Percentiles rank a stretch among this genome's conserved stretches.
Conservation (phyloP, 2,888 invertebrate species). For the Perdita meconis region DNA sequence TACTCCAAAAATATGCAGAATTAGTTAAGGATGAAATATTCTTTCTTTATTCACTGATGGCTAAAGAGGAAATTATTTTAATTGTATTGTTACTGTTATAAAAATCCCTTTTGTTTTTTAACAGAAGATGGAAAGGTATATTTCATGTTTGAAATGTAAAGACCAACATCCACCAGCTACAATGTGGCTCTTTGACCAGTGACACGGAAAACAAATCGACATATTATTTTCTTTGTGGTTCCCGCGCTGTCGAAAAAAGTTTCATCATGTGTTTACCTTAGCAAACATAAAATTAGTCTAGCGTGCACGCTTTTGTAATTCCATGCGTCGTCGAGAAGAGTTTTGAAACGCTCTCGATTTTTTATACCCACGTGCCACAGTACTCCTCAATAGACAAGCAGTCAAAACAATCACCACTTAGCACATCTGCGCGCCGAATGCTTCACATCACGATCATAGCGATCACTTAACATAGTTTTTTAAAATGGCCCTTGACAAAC, state of each 20-base stretch:
- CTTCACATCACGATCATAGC: constrained; percentile 51
- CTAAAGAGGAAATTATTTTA: no score
- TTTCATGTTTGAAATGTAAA: not conserved
- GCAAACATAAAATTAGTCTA: not conserved
- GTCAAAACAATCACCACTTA: constrained; percentile 56
- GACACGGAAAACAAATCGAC: not conserved
- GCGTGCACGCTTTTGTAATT: constrained; percentile 17
- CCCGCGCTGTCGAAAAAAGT: not conserved
- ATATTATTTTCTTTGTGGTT: not conserved
- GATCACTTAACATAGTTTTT: constrained; percentile 56
- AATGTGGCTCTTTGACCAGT: not conserved
- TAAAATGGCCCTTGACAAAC: constrained; percentile 41
- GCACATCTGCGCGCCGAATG: constrained; percentile 50
- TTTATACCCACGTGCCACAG: constrained; percentile 34
- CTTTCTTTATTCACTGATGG: no score
- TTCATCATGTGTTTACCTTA: not conserved
- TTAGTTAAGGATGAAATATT: no score
- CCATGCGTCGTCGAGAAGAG: constrained; percentile 32
- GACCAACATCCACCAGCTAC: not conserved
- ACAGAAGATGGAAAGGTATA: not conserved
- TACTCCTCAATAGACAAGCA: constrained; percentile 34
- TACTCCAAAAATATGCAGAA: no score
- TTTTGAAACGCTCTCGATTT: constrained; percentile 46
- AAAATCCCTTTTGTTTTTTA: no score
- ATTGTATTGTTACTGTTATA: no score